Base-by-base conservation (phyloP, 2,797 vertebrate genomes). In the Octomys mimax region DNA sequence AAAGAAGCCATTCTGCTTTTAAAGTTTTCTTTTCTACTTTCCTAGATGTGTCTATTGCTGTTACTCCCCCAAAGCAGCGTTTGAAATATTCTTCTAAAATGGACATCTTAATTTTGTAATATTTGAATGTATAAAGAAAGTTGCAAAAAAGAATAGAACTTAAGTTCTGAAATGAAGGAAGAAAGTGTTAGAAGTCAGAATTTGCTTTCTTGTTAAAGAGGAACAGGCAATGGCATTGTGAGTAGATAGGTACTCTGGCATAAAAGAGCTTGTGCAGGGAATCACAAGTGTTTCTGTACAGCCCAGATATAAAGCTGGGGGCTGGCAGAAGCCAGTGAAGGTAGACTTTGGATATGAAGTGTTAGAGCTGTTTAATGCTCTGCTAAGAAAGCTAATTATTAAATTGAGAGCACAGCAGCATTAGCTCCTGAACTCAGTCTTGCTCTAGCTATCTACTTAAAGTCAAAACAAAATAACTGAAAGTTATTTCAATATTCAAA, bases 61-160 rank as follows among this genome's bases (percentile, higher is more conserved):
- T 96, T 75, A 26, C 82, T 82, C 12, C 13, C 39, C 57, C 36
- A 68, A 89, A 91, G 33, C 66, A 89, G 36, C 49, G 92, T 94
- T 80, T 62, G 52, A 88, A 94, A 92, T 11, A 71, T 80, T 75
- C 78, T 94, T 89, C 31, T 64, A 84, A 89, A 92, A 92, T 84
- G 12, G 49, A 5, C 87, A 64, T 49, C 49, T 39, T 77, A 57
- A 28, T 68, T 68, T 68, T 68, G 7, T 3, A 71, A 10, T 96
- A 81, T 57, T 28, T 94, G 59, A 96, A 57, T 80, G 79, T 22
- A 46, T 49, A 18, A 46, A 82, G 28, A 95, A 93, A 39, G 6
- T 61, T 78, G 78, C 4, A 68, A 88, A 90, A 62, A 79, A 26
- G 52, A 94, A 89, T 31, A 42, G 87, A 62, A 81, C 16, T 84